Evolutionary conservation across 2,113 vertebrate species (phyloP).

Genomic region (Paraplagusia blochii): DNA sequence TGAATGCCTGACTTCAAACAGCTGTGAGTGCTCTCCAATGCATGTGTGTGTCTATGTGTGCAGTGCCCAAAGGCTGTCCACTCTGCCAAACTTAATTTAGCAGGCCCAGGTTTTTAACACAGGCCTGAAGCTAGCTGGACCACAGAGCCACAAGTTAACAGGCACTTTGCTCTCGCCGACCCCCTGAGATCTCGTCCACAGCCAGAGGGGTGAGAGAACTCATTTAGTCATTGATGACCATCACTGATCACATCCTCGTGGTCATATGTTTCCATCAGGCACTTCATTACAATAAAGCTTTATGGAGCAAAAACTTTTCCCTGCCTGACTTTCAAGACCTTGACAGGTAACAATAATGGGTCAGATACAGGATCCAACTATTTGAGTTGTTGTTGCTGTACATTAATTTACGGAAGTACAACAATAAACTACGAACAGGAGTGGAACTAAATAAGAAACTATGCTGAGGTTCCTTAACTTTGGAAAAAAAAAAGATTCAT

Average conservation of each 20-base stretch:
- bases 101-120: constrained; percentile 66
- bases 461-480: too few species aligned
- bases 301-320: constrained; percentile 54
- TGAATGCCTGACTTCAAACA: constrained; percentile 54
- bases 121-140: constrained; percentile 71
- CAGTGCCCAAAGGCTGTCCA: constrained; percentile 67
- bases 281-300: constrained; percentile 72
- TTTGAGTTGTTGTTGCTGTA: constrained; percentile 25
- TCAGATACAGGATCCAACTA: constrained; percentile 19
- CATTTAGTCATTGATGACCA: constrained; percentile 74
- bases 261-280: constrained; percentile 64
- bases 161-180: constrained; percentile 61
- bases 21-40: constrained; percentile 37
- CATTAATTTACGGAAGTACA: not conserved
- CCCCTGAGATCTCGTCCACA: constrained; percentile 54
- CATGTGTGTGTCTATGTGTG: constrained; percentile 24
- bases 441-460: too few species aligned
- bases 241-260: constrained; percentile 65
- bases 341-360: constrained; percentile 42
- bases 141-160: constrained; percentile 69
- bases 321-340: constrained; percentile 56
- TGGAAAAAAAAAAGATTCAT: too few species aligned
- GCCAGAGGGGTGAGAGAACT: constrained; percentile 61
- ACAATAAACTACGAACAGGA: too few species aligned
- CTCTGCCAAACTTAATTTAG: constrained; percentile 75